phyloP scores from a whole-genome alignment of 2,113 vertebrate genomes.

The Chloropsis cyanopogon region DNA sequence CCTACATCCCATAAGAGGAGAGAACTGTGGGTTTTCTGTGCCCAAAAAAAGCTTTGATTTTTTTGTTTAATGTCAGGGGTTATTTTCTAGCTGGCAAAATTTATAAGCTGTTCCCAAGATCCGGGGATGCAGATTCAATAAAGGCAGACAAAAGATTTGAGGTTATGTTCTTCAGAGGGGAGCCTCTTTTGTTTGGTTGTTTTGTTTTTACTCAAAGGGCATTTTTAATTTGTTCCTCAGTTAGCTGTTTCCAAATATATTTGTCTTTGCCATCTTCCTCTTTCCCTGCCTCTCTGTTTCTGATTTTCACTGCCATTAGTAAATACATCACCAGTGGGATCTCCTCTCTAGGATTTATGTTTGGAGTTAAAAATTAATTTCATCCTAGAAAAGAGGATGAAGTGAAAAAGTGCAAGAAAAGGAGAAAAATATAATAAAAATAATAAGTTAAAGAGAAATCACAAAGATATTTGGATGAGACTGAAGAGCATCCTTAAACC shows the following conservation, averaged over 20 bases:
- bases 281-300: conserved; percentile 50
- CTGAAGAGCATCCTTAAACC: background rate
- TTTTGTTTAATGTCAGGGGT: conserved; percentile 23
- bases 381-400: background rate
- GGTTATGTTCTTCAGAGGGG: conserved; percentile 48
- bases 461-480: background rate
- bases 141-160: conserved; percentile 62
- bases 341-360: conserved; percentile 34
- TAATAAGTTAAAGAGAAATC: background rate
- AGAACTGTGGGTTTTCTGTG: background rate
- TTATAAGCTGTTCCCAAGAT: conserved; percentile 49
- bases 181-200: conserved; percentile 58
- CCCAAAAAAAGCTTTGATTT: background rate
- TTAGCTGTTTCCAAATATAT: conserved; percentile 59
- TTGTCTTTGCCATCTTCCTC: conserved; percentile 53
- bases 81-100: conserved; percentile 34
- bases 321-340: conserved; percentile 19
- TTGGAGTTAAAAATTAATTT: conserved; percentile 43
- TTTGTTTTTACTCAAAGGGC: conserved; percentile 55
- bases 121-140: conserved; percentile 42
- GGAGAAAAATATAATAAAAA: background rate
- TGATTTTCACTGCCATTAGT: conserved; percentile 52
- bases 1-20: background rate
- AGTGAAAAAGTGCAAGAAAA: background rate
- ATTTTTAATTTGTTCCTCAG: conserved; percentile 56